These are phyloP conservation scores for Monarcha castaneiventris DNA, from an alignment of 2,113 vertebrate genomes.

Conservation along the genomic window DNA sequence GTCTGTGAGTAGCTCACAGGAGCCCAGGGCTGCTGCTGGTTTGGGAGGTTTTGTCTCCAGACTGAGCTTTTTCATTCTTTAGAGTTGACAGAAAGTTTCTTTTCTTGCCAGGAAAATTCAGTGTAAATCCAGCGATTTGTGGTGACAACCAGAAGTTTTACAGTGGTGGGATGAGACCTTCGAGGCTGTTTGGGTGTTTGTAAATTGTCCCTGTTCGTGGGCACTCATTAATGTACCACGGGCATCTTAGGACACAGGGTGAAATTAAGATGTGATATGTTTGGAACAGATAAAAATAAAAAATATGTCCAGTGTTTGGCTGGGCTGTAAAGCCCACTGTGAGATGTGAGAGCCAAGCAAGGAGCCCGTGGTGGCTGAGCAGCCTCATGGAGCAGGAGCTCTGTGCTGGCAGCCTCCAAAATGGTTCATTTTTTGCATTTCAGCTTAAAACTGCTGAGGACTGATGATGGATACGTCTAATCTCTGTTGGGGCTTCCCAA, in stretches of 20 bases:
- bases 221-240: neutral
- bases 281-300: neutral
- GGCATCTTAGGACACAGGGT: fast-evolving
- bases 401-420: neutral
- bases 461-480: fast-evolving
- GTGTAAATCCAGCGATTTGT: neutral
- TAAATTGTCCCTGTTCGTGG: neutral
- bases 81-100: neutral
- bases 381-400: neutral
- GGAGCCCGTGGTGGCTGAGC: neutral
- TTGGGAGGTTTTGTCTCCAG: neutral
- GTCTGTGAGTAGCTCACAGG: neutral
- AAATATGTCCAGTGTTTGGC: neutral
- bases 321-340: neutral
- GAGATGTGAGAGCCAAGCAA: neutral
- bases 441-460: neutral
- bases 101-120: neutral
- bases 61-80: neutral
- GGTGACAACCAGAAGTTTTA: neutral
- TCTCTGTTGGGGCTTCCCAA: neutral
- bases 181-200: neutral
- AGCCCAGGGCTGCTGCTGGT: neutral
- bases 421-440: neutral
- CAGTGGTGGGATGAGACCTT: neutral
- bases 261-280: neutral